Evolutionary conservation across 2,113 vertebrate species (phyloP).

Genomic region (Gambusia affinis): DNA sequence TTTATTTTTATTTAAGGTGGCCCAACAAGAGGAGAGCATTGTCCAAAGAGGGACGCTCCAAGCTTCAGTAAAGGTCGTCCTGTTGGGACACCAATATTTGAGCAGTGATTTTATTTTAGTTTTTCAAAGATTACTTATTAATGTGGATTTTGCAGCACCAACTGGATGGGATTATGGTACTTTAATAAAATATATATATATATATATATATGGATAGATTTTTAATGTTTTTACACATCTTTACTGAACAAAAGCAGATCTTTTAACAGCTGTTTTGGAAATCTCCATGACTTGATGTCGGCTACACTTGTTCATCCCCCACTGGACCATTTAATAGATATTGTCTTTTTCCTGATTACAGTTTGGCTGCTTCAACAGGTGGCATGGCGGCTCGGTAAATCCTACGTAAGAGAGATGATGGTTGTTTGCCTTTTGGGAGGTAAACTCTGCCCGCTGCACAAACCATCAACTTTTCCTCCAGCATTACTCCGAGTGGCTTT

Average conservation of each 20-base stretch:
- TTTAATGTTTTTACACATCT: background rate
- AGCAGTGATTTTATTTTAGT: background rate
- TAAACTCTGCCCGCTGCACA: slow-evolving; percentile 6
- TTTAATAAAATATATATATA: too few species aligned
- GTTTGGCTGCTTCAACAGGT: slow-evolving; percentile 14
- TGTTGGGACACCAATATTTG: too few species aligned
- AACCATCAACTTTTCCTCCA: background rate
- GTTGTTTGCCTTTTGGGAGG: background rate
- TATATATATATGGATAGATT: background rate
- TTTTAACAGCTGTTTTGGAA: background rate
- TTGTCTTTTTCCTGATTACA: background rate
- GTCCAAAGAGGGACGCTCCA: too few species aligned
- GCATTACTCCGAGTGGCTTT: slow-evolving; percentile 1
- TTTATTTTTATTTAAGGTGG: too few species aligned
- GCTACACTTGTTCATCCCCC: background rate
- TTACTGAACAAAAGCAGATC: background rate
- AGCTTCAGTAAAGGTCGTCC: too few species aligned
- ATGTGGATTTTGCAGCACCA: too few species aligned
- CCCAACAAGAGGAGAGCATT: too few species aligned
- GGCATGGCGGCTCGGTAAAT: background rate
- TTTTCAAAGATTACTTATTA: too few species aligned
- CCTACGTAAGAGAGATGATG: background rate
- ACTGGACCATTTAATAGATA: background rate
- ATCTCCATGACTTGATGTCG: background rate
- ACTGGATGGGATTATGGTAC: too few species aligned